phyloP scores from a whole-genome alignment of 2,888 invertebrate genomes.

The Molanna angustata region DNA sequence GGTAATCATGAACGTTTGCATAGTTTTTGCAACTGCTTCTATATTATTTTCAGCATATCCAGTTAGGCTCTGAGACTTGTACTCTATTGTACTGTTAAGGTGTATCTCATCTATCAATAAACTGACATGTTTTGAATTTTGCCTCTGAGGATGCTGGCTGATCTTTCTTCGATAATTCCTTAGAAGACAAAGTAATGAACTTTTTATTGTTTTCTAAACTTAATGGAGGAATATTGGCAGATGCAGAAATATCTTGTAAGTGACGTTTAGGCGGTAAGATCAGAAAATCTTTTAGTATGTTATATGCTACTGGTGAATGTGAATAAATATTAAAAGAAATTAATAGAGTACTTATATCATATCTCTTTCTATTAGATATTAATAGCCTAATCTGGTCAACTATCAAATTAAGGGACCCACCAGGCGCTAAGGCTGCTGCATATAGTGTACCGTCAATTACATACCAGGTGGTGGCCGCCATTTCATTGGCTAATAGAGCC shows the following conservation, averaged over 20 bases:
- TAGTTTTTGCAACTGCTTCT: neutral
- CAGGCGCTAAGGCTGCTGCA: neutral
- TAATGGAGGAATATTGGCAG: no score
- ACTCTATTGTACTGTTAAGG: neutral
- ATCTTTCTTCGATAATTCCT: neutral
- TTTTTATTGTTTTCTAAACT: neutral
- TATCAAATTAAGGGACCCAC: no score
- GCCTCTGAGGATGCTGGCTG: no score
- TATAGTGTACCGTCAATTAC: neutral
- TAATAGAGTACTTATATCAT: neutral
- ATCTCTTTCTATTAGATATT: neutral
- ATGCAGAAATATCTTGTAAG: neutral
- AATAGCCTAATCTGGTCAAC: neutral
- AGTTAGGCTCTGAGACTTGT: neutral
- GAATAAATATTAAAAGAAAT: neutral
- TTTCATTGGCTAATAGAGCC: no score
- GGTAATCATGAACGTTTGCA: neutral
- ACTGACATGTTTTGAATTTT: neutral
- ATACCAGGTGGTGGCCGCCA: no score
- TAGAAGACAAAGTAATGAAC: neutral
- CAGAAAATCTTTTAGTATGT: neutral
- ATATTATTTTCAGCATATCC: neutral
- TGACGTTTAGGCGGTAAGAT: neutral
- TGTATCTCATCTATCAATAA: neutral
- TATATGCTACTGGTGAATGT: slow-evolving; percentile 1